Evolutionary conservation across 2,888 invertebrate genomes (phyloP).

Genomic region (Rhopalosiphum nymphaeae): DNA sequence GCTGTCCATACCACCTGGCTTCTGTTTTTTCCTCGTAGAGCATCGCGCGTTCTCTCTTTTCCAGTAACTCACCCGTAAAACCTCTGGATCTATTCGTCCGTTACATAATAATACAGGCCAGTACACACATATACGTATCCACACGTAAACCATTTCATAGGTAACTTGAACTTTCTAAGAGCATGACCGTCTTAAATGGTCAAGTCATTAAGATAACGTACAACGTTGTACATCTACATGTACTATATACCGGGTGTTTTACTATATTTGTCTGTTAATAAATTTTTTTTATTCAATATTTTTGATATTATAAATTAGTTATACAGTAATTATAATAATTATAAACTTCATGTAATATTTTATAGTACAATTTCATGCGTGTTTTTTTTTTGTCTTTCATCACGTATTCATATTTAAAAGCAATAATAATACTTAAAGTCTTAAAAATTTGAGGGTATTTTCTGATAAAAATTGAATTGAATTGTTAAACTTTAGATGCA

Average conservation of each 20-base stretch:
- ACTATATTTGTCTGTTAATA: neutral
- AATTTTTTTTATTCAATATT: neutral
- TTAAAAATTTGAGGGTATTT: neutral
- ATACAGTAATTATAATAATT: neutral
- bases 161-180: conserved; percentile 59
- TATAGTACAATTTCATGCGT: no score
- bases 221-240: neutral
- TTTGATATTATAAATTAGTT: neutral
- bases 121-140: conserved; percentile 54
- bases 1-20: conserved; percentile 63
- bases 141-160: conserved; percentile 39
- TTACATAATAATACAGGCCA: conserved; percentile 62
- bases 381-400: neutral
- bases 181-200: conserved; percentile 40
- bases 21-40: conserved; percentile 55
- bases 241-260: neutral
- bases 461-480: neutral
- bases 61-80: conserved; percentile 65
- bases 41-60: conserved; percentile 55
- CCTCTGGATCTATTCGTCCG: conserved; percentile 63
- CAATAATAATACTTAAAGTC: neutral
- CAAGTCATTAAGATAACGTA: conserved; percentile 49
- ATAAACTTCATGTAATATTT: neutral
- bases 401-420: neutral
- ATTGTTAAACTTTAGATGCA: neutral